Percentiles rank a stretch among this genome's conserved stretches.
These are phyloP conservation scores for Pseudocheirus occidentalis DNA, from an alignment of 2,797 vertebrate species.

Conservation along the genomic window DNA sequence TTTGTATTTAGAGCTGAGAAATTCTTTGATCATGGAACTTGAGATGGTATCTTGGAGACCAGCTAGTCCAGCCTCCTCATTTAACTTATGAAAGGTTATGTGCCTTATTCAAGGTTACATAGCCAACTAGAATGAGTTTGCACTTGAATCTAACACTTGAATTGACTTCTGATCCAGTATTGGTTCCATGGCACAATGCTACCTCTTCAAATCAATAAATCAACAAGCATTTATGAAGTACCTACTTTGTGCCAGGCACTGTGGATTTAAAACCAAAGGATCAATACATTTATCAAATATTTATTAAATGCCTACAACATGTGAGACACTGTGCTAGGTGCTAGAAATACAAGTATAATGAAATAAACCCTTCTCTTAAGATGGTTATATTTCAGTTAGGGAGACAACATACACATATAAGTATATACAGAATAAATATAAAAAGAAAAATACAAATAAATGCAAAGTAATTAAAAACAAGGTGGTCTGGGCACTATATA, in stretches of 20 bases:
- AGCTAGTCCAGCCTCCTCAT: rapidly evolving
- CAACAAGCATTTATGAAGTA: background rate
- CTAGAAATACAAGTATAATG: background rate
- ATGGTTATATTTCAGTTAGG: background rate
- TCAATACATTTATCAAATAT: background rate
- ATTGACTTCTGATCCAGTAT: background rate
- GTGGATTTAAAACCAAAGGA: background rate
- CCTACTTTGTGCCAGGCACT: background rate
- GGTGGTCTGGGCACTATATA: background rate
- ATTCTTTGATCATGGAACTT: background rate
- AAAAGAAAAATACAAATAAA: background rate
- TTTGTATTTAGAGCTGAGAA: background rate
- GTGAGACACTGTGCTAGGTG: background rate
- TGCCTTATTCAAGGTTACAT: no score
- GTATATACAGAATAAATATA: background rate
- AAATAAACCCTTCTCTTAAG: background rate
- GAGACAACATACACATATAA: background rate
- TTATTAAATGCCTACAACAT: background rate
- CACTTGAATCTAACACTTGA: background rate
- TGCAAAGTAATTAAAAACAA: background rate
- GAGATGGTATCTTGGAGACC: no score
- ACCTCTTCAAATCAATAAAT: background rate
- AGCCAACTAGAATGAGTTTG: background rate
- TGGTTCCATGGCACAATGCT: background rate
- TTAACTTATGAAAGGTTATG: background rate